These are phyloP conservation scores for Selenia dentaria DNA, from an alignment of 2,888 invertebrate species.

Conservation along the genomic window DNA sequence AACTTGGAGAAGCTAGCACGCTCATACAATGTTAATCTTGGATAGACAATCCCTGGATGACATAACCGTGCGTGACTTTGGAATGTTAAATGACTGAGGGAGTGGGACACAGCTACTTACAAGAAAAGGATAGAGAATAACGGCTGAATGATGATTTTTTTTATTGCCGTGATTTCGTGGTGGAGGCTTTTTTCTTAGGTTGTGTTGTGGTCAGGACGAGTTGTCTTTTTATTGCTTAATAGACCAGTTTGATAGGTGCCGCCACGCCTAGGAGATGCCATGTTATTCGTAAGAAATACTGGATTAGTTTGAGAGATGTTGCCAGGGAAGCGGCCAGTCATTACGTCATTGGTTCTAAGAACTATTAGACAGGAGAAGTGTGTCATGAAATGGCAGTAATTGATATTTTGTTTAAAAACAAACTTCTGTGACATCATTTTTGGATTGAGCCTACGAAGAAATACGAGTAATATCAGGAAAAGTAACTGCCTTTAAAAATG, in stretches of 20 bases:
- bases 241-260: constrained; percentile 10
- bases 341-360: too few relatives aligned
- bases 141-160: constrained; percentile 48
- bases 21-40: too few relatives aligned
- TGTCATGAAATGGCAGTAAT: too few relatives aligned
- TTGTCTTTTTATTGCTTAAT: constrained; percentile 22
- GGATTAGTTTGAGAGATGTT: too few relatives aligned
- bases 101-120: constrained; percentile 25
- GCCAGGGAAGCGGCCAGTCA: too few relatives aligned
- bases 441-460: too few relatives aligned
- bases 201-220: constrained; percentile 13
- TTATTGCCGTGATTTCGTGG: constrained; percentile 32
- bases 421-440: too few relatives aligned
- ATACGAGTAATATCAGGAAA: too few relatives aligned
- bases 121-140: constrained; percentile 36
- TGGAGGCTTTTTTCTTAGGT: constrained; percentile 13
- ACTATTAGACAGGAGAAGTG: too few relatives aligned
- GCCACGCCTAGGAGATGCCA: constrained; percentile 3
- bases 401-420: too few relatives aligned
- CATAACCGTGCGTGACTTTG: constrained; percentile 18
- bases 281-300: background rate
- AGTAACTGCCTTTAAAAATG: too few relatives aligned
- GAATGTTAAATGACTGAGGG: constrained; percentile 27
- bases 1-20: too few relatives aligned
- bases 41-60: constrained; percentile 20